Percentiles rank a stretch among this genome's conserved stretches.
These are phyloP conservation scores for Loxodonta africana DNA, from an alignment of 2,113 vertebrate species.

Conservation along the genomic window DNA sequence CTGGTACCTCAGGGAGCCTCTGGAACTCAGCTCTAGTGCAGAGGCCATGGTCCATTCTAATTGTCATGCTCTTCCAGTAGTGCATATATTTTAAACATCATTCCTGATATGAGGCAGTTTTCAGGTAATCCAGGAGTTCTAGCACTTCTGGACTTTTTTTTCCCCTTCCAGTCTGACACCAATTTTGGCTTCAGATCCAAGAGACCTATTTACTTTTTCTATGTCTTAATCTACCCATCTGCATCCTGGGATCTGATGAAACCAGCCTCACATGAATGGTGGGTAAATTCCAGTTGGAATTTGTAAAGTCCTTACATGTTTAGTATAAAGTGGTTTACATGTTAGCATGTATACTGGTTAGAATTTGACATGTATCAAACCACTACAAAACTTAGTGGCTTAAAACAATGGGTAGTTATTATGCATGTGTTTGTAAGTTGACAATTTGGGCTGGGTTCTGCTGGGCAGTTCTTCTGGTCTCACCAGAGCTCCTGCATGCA, in stretches of 20 bases:
- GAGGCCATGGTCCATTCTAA: background rate
- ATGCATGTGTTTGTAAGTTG: background rate
- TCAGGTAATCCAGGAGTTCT: background rate
- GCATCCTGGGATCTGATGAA: background rate
- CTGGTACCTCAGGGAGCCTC: background rate
- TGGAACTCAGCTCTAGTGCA: background rate
- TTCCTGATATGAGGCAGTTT: background rate
- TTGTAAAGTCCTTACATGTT: background rate
- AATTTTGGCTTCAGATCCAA: constrained; percentile 9
- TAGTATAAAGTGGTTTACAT: constrained; percentile 23
- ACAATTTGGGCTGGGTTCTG: background rate
- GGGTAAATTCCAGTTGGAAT: background rate
- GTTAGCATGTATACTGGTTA: background rate
- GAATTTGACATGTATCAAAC: background rate
- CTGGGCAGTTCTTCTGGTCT: background rate
- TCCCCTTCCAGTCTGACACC: background rate
- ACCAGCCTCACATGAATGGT: background rate
- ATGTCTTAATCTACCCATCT: background rate
- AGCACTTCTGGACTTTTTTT: background rate
- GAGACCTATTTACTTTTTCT: background rate
- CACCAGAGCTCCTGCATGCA: background rate
- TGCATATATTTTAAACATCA: background rate
- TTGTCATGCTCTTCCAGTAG: background rate
- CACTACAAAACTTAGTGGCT: background rate
- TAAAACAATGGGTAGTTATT: background rate